These are phyloP conservation scores for Acipenser ruthenus DNA, from an alignment of 2,797 vertebrate genomes.

Conservation along the genomic window DNA sequence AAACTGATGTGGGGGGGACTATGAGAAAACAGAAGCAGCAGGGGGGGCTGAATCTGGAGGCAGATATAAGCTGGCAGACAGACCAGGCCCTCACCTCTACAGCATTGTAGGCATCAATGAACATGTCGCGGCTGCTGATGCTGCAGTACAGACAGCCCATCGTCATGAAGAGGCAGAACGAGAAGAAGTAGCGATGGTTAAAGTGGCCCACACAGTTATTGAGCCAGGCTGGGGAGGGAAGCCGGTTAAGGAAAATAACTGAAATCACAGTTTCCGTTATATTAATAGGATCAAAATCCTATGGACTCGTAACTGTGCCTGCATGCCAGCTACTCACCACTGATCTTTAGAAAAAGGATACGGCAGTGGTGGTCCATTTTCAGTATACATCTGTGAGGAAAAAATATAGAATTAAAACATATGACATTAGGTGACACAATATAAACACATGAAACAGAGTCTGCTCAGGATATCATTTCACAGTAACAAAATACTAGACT, in stretches of 20 bases:
- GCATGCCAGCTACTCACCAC: neutral
- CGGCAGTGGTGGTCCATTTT: conserved; percentile 99
- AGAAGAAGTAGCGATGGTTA: conserved; percentile 98
- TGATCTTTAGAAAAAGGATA: conserved; percentile 75
- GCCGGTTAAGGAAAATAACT: conserved; percentile 56
- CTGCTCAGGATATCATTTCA: too few relatives aligned
- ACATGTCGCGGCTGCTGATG: conserved; percentile 84
- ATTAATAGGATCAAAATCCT: neutral
- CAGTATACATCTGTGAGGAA: conserved; percentile 78
- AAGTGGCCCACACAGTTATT: conserved; percentile 98
- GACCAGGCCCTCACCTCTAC: conserved; percentile 70
- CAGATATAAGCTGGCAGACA: neutral
- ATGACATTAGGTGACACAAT: too few relatives aligned
- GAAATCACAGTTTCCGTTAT: too few relatives aligned
- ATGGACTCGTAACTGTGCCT: neutral
- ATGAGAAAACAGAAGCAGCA: neutral
- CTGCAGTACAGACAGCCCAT: conserved; percentile 92
- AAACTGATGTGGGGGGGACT: too few relatives aligned
- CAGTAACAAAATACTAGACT: too few relatives aligned
- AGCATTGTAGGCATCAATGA: conserved; percentile 81
- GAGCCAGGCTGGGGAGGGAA: conserved; percentile 73
- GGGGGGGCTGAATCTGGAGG: neutral
- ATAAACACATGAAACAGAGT: too few relatives aligned
- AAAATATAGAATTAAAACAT: conserved; percentile 20
- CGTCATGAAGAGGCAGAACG: conserved; percentile 91